Evolutionary conservation across 2,113 vertebrate species (phyloP).

Genomic region (Strigops habroptila): DNA sequence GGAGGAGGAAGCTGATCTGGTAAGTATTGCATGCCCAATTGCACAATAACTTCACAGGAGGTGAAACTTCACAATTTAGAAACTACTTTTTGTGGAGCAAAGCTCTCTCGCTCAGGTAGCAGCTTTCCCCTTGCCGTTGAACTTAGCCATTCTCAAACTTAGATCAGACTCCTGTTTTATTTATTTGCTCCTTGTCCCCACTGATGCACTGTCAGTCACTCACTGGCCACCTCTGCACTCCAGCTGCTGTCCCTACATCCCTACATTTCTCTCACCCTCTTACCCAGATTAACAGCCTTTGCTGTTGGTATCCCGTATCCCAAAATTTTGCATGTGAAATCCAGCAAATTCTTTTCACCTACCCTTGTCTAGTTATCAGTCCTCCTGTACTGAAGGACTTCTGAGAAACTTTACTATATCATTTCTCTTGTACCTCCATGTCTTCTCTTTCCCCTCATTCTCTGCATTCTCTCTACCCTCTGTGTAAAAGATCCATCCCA

Average conservation of each 20-base stretch:
- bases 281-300: background rate
- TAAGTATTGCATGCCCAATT: conserved; percentile 60
- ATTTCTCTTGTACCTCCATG: background rate
- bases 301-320: background rate
- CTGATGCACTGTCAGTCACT: background rate
- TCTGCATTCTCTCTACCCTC: background rate
- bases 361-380: background rate
- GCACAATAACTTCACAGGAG: conserved; percentile 12
- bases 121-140: background rate
- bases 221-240: background rate
- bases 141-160: background rate
- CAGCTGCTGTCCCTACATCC: background rate
- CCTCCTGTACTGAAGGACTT: background rate
- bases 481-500: background rate
- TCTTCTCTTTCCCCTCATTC: background rate
- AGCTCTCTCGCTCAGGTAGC: background rate
- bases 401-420: background rate
- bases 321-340: background rate
- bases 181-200: background rate
- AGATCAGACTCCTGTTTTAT: background rate
- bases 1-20: conserved; percentile 15
- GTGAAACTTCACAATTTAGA: background rate
- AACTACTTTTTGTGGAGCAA: background rate
- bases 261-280: background rate
- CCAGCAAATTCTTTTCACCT: background rate